Base-by-base conservation (phyloP, 2,797 vertebrate species). In the Percopsis omiscomaycus region DNA sequence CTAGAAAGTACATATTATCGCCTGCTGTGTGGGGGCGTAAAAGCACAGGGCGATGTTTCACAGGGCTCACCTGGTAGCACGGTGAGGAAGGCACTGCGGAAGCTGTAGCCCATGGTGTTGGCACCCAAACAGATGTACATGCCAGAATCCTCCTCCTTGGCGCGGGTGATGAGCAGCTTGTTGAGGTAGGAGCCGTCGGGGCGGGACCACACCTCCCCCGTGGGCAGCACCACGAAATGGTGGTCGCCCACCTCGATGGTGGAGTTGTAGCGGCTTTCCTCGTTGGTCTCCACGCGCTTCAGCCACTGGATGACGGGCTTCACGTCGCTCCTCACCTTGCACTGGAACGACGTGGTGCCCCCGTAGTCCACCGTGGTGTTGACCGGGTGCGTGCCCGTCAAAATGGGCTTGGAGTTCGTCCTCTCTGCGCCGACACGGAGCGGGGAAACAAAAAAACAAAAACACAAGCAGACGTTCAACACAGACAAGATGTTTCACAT, bases 21-120 rank as follows among this genome's bases (percentile, higher is more conserved):
- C 51, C 37, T 54, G 27, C 53, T 49, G 59, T 16, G 53, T 28
- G 42, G 59, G 28, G 27, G 27, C 5, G 15, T 14, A 1, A 12
- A 28, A 14, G 28, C 44, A 44, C 56, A 37, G 64, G 59, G 47
- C 55, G 66, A 56, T 46, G 4, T 54, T 61, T 0, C 52, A 55
- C 47, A 37, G 27, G 44, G 4, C 82, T 88, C 76, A 99, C 98
- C 98, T 82, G 96, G 96, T 70, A 96, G 88, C 74, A 99, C 98
- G 0, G 96, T 98, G 62, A 99, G 95, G 79, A 98, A 98, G 76
- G 98, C 98, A 0, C 97, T 99, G 75, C 97, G 94, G 89, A 98
- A 98, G 91, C 95, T 98, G 92, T 99, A 98, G 78, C 97, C 98
- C 97, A 98, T 99, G 74, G 97, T 99, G 92, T 99, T 99, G 70